A percentile compares a stretch with the other conserved stretches of the same genome.
Conservation (phyloP, 2,888 invertebrate species). For the Aleiodes alternator region DNA sequence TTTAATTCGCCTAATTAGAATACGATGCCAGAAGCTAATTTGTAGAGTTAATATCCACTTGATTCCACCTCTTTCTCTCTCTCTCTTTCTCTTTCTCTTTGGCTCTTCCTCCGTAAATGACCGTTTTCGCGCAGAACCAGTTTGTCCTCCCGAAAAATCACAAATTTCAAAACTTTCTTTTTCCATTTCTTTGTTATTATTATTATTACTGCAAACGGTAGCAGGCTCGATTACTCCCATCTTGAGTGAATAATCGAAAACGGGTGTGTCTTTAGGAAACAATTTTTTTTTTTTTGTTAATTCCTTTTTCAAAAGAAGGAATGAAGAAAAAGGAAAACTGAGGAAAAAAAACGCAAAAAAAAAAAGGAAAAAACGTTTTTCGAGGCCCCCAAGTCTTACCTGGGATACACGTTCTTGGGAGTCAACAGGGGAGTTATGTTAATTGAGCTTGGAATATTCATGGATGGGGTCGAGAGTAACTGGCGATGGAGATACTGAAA, state of each 20-base stretch:
- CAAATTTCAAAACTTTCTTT: slow-evolving; percentile 18
- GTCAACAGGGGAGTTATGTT: slow-evolving; percentile 44
- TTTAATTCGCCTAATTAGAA: slow-evolving; percentile 42
- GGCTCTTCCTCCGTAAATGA: neutral
- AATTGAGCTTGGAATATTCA: slow-evolving; percentile 47
- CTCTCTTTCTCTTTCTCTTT: neutral
- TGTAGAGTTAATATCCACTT: slow-evolving; percentile 16
- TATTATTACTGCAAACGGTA: slow-evolving; percentile 24
- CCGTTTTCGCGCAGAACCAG: neutral
- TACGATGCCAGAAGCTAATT: slow-evolving; percentile 29
- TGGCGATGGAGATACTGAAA: slow-evolving; percentile 23
- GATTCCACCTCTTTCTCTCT: neutral
- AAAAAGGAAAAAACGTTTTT: slow-evolving; percentile 20
- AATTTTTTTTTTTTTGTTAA: no score
- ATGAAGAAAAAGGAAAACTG: neutral
- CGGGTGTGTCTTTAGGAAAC: slow-evolving; percentile 36
- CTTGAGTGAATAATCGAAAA: slow-evolving; percentile 42
- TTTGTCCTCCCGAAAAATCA: slow-evolving; percentile 14
- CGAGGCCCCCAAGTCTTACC: slow-evolving; percentile 35
- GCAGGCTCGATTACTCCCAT: slow-evolving; percentile 26
- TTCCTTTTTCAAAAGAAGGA: slow-evolving; percentile 5
- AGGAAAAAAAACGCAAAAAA: neutral
- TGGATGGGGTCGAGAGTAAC: slow-evolving; percentile 37
- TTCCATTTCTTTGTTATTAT: slow-evolving; percentile 21
- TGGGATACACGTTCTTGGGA: slow-evolving; percentile 36